Conservation (phyloP, 2,113 vertebrate genomes). For the Gnathonemus longibarbis region DNA sequence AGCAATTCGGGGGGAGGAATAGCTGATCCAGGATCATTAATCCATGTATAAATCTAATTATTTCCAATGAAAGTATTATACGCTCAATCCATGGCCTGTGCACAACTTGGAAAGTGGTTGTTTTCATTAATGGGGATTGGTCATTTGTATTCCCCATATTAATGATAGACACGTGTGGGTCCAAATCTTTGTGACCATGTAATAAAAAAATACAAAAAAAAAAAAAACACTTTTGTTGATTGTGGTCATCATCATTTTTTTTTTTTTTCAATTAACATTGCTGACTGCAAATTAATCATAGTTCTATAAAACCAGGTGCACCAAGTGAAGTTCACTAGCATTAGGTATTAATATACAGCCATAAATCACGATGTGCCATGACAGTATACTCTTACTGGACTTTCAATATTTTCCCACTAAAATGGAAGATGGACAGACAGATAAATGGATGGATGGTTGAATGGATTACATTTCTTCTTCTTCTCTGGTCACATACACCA, state of each 20-base stretch:
- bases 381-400: not conserved
- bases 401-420: not conserved
- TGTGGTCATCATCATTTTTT: not conserved
- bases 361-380: not conserved
- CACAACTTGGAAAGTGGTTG: not conserved
- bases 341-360: not conserved
- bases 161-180: not conserved
- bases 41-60: not conserved
- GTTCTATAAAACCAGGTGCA: not conserved
- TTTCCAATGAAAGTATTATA: slow-evolving; percentile 1
- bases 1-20: not conserved
- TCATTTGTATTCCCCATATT: not conserved
- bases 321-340: not conserved
- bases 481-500: not conserved
- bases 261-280: not conserved
- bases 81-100: not conserved
- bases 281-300: not conserved
- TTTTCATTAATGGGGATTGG: not conserved
- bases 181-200: not conserved
- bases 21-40: not conserved
- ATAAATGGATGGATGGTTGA: slow-evolving; percentile 59
- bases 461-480: slow-evolving; percentile 33
- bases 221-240: not conserved
- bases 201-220: not conserved
- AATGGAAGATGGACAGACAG: not conserved